Evolutionary conservation across 2,113 vertebrate genomes (phyloP).

Genomic region (Zapus hudsonius): DNA sequence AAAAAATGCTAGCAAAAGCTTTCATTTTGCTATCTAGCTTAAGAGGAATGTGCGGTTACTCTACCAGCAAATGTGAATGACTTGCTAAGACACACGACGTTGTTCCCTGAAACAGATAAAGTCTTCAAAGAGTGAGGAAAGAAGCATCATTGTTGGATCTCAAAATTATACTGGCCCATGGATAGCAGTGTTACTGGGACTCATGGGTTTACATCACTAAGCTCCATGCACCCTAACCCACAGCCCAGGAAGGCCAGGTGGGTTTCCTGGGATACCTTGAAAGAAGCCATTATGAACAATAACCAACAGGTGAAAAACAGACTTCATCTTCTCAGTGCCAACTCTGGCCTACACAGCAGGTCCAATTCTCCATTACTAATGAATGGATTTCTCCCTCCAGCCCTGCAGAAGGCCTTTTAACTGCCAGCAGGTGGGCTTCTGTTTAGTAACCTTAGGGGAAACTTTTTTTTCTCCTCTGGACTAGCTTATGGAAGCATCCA

Average conservation of each 20-base stretch:
- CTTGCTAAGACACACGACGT: not conserved
- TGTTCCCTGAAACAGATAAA: slow-evolving; percentile 19
- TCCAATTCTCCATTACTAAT: slow-evolving; percentile 20
- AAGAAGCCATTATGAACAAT: not conserved
- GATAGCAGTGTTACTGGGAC: not conserved
- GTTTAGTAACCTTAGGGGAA: not conserved
- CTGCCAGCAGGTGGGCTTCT: not conserved
- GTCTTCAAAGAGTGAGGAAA: not conserved
- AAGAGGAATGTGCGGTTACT: slow-evolving; percentile 13
- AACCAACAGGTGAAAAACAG: not conserved
- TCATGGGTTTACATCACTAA: not conserved
- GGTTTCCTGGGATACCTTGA: not conserved
- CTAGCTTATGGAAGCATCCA: not conserved
- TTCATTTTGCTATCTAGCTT: slow-evolving; percentile 31
- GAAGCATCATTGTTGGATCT: slow-evolving; percentile 6
- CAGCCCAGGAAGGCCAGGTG: not conserved
- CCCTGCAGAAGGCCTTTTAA: not conserved
- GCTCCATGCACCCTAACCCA: not conserved
- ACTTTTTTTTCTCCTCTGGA: not conserved
- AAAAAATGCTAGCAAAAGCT: not conserved
- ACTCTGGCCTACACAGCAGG: not conserved
- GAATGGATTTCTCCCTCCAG: not conserved
- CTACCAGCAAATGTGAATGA: not conserved
- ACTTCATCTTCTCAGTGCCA: slow-evolving; percentile 8
- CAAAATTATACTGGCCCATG: not conserved